Evolutionary conservation across 1,140 invertebrate species (phyloP), one percentile per base, ranked within the genome.

Genomic region (Sycophaga agraensis): DNA sequence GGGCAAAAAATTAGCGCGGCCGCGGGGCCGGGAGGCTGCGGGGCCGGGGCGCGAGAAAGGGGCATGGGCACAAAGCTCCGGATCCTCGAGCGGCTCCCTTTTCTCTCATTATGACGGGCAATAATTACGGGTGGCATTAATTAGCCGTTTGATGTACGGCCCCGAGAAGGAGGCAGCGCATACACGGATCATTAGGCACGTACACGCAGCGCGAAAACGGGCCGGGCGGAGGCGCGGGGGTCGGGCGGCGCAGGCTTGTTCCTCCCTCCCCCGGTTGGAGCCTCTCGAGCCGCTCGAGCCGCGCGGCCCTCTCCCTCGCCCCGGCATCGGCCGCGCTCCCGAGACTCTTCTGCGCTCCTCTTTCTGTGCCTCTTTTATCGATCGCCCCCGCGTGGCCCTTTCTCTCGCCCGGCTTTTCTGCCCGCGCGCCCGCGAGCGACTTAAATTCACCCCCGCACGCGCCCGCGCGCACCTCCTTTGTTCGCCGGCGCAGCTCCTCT

Each of bases 131-230:
- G 22, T 42, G 50, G 65, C 40, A 60, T 66, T 66, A 66, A 66
- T 66, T 66, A 66, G 62, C 43, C 57, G 65, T 59, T 66, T 64
- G 65, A 66, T 64, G 54, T 66, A 59, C 50, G 65, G 55, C 61
- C 64, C 53, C 50, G 51, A 63, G 40, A 51, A 53, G 14, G 54
- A 46, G 31, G 8, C 43, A 6, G 35, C 24, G 7, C 39, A 61
- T 54, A 48, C 48, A 48, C 22, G 43, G 42, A 63, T 63, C 65
- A 64, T 60, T 63, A 67, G 59, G 49, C 58, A 59, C 48, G 48
- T 61, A 55, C 49, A 60, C 50, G 53, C 35, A 56, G 62, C 51
- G 48, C 43, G 56, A 59, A 56, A 57, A 46, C 54, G 34, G 11
- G 28, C 35, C 48, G 22, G 17, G 35, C 48, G 31, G 9, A 21